These are phyloP conservation scores for Chrysoperla carnea DNA, from an alignment of 1,140 invertebrate species.

Conservation along the genomic window DNA sequence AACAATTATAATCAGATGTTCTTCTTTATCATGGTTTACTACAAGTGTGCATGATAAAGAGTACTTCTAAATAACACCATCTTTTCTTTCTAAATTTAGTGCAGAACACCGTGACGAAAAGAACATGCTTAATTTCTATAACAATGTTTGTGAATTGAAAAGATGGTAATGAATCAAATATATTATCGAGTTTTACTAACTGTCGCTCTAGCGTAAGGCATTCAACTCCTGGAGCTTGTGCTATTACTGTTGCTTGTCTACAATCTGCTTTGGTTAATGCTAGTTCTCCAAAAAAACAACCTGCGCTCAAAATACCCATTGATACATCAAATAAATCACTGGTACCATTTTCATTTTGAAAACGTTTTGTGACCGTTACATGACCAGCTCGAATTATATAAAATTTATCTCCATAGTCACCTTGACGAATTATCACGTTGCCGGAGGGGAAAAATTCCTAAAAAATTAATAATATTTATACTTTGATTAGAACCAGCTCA, in stretches of 20 bases:
- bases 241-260: conserved; percentile 71
- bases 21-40: no score
- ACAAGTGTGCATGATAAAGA: no score
- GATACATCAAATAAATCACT: conserved; percentile 29
- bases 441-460: conserved; percentile 72
- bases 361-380: conserved; percentile 54
- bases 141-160: no score
- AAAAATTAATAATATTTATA: conserved; percentile 12
- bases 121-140: no score
- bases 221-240: conserved; percentile 67
- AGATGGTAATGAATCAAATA: no score
- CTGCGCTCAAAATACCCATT: conserved; percentile 41
- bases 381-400: conserved; percentile 85
- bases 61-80: no score
- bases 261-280: conserved; percentile 63
- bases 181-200: no score
- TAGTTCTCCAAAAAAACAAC: conserved; percentile 62
- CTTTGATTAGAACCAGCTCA: no score
- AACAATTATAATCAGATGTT: no score
- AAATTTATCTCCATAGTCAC: conserved; percentile 71
- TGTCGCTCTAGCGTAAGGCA: conserved; percentile 60
- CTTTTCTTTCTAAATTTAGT: no score
- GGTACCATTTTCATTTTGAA: conserved; percentile 24
- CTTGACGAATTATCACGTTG: conserved; percentile 75
- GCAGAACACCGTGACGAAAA: no score